phyloP scores from a whole-genome alignment of 2,888 invertebrate genomes.

The Muscina levida region DNA sequence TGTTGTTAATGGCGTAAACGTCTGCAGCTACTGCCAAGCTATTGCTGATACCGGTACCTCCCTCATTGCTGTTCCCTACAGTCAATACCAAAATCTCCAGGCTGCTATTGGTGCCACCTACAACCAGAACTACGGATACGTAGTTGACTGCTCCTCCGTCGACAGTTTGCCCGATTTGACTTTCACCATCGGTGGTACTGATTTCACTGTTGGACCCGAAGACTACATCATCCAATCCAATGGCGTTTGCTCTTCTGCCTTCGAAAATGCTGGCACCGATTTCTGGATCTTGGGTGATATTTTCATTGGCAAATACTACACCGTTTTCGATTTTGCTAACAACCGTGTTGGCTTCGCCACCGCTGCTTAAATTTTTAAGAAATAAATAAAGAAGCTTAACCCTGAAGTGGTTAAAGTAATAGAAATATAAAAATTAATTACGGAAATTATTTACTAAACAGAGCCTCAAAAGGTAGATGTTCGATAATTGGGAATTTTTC shows the following conservation, averaged over 20 bases:
- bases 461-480: too few relatives aligned
- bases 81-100: slow-evolving; percentile 88
- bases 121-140: slow-evolving; percentile 67
- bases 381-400: too few relatives aligned
- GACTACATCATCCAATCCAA: slow-evolving; percentile 86
- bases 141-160: slow-evolving; percentile 88
- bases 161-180: slow-evolving; percentile 87
- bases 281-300: slow-evolving; percentile 98
- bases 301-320: slow-evolving; percentile 96
- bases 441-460: too few relatives aligned
- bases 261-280: slow-evolving; percentile 85
- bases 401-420: too few relatives aligned
- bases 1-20: slow-evolving; percentile 80
- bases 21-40: slow-evolving; percentile 90
- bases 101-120: slow-evolving; percentile 86
- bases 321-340: slow-evolving; percentile 94
- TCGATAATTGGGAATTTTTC: too few relatives aligned
- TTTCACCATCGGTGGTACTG: slow-evolving; percentile 87
- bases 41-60: slow-evolving; percentile 98
- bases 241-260: slow-evolving; percentile 91
- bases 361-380: too few relatives aligned
- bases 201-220: slow-evolving; percentile 86
- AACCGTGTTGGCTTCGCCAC: slow-evolving; percentile 91
- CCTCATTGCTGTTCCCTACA: slow-evolving; percentile 92
- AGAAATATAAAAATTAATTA: too few relatives aligned